Evolutionary conservation across 2,888 invertebrate species (phyloP), one percentile per base, ranked within the genome.

Genomic region (Agonopterix arenella): DNA sequence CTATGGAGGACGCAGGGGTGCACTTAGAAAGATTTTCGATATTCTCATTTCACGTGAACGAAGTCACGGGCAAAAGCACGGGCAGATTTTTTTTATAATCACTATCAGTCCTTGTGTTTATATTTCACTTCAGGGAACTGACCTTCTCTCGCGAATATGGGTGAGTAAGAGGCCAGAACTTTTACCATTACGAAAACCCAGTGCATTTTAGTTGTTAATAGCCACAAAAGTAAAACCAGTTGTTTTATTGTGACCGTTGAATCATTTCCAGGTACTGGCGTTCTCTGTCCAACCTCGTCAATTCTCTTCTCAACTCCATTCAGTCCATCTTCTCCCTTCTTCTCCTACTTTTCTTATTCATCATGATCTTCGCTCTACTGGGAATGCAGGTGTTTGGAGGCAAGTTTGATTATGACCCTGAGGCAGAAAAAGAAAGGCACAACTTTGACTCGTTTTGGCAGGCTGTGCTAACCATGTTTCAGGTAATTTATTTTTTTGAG

Each of bases 361-460:
- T 99, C 86, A 98, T 99, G 80, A 99, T 99, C 84, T 99, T 99
- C 85, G 98, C 99, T 13, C 90, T 99, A 53, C 92, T 99, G 50
- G 99, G 99, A 52, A 99, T 99, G 99, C 99, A 99, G 90, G 96
- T 99, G 42, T 99, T 99, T 84, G 99, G 99, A 53, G 99, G 99
- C 44, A 96, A 93, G 84, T 99, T 99, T 83, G 98, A 98, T 85
- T 97, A 95, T 79, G 92, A 93, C 49, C 90, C 92, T 5, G 93
- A 92, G 44, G 92, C 92, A 55, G 94, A 96, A 61, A 99, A 98
- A 75, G 97, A 97, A 49, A 92, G 98, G 51, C 95, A 95, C 72
- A 99, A 99, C 89, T 99, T 99, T 80, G 99, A 99, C 84, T 96
- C 97, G 58, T 99, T 99, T 84, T 98, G 97, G 95, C 98, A 99